Evolutionary conservation across 1,140 invertebrate species (phyloP), one percentile per base, ranked within the genome.

Genomic region (Bombus difficillimus): DNA sequence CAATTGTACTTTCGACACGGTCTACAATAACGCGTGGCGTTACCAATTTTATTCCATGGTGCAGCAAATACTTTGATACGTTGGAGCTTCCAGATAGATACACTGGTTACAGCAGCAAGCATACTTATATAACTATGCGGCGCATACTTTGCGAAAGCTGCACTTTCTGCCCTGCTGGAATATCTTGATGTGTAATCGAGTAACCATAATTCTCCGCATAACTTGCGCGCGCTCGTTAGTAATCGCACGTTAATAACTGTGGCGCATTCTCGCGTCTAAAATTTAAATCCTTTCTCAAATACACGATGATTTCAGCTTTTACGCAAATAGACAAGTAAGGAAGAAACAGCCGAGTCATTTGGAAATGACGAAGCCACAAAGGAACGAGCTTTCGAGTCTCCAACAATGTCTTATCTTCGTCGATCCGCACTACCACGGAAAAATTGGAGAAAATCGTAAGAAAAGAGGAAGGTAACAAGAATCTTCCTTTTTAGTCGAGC

Each of bases 91-190:
- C 43, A 41, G 71, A 79, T 39, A 73, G 79, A 82, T 78, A 69
- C 76, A 64, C 78, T 15, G 77, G 41, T 47, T 66, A 53, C 77
- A 83, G 28, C 74, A 66, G 28, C 28, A 28, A 32, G 64, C 88
- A 90, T 90, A 90, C 88, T 90, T 91, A 86, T 80, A 68, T 39
- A 90, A 90, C 86, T 90, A 90, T 90, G 86, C 79, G 25, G 39
- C 62, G 82, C 86, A 90, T 89, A 90, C 81, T 90, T 90, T 57
- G 73, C 66, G 87, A 88, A 81, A 72, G 47, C 76, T 80, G 78
- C 79, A 79, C 78, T 83, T 90, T 83, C 81, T 74, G 71, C 64
- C 39, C 57, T 15, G 47, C 12, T 37, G 69, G 59, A 89, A 90
- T 90, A 85, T 71, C 86, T 77, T 75, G 18, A 28, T 47, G 37